Conservation (phyloP, 2,113 vertebrate species). For the Sapajus apella region DNA sequence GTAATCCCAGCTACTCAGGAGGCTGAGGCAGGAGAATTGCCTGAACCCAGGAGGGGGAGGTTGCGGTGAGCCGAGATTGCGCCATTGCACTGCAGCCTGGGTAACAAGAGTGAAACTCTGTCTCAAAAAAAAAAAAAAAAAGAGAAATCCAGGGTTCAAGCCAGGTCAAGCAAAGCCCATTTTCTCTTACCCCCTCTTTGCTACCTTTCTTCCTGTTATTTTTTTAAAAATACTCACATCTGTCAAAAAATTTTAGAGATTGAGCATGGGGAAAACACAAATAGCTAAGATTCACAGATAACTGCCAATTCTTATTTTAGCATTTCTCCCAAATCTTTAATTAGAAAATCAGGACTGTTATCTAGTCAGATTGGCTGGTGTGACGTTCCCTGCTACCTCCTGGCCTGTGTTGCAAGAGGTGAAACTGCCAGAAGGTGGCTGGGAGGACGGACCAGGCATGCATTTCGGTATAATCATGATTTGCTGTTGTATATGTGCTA, state of each 20-base stretch:
- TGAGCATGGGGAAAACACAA: background rate
- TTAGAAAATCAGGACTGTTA: conserved; percentile 35
- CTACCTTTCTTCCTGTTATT: background rate
- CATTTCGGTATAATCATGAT: background rate
- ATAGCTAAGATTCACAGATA: conserved; percentile 39
- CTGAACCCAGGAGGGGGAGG: no score
- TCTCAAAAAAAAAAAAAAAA: background rate
- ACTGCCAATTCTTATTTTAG: conserved; percentile 41
- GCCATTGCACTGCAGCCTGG: no score
- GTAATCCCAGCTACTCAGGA: no score
- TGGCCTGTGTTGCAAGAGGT: background rate
- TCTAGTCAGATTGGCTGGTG: background rate
- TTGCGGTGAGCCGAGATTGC: no score
- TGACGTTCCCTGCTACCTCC: background rate
- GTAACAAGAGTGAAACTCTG: no score
- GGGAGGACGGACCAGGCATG: background rate
- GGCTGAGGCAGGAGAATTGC: no score
- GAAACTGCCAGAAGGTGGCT: background rate
- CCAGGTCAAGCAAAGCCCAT: background rate
- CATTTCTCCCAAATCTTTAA: conserved; percentile 41
- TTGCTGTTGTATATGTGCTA: background rate
- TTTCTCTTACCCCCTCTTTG: background rate
- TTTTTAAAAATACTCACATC: background rate
- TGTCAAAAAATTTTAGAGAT: background rate
- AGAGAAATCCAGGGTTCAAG: background rate